Evolutionary conservation across 2,797 vertebrate genomes (phyloP), one percentile per base, ranked within the genome.

Genomic region (Coluber constrictor): DNA sequence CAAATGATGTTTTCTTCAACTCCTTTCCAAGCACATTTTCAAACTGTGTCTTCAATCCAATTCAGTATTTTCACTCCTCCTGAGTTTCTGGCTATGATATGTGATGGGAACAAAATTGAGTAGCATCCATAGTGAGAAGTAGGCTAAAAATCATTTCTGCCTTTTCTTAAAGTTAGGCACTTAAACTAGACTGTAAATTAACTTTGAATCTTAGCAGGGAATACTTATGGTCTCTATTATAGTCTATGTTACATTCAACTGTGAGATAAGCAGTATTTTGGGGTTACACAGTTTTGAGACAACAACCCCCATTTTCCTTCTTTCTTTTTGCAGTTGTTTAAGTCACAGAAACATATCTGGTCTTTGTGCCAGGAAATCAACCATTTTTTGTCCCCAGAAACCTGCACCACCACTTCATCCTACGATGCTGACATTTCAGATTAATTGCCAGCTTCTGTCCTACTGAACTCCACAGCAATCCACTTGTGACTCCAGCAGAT

Each of bases 401-500:
- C 23, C 87, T 90, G 47, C 60, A 3, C 74, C 87, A 86, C 87
- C 92, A 93, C 94, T 95, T 94, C 87, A 43, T 91, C 0, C 0
- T 94, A 93, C 2, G 89, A 88, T 1, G 93, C 83, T 95, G 95
- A 94, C 79, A 94, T 57, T 94, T 95, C 91, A 96, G 91, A 96
- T 96, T 96, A 95, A 96, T 96, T 95, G 92, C 57, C 0, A 59
- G 10, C 25, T 91, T 95, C 55, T 94, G n/a, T 93, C 70, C 89
- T 87, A 55, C 55, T 95, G 93, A 97, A 96, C 93, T 95, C 32
- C 92, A 59, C 88, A 94, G 61, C 54, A 93, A 94, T 51, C 10
- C 83, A 94, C 60, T 94, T 88, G 94, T 92, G 95, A 94, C 59
- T 95, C 12, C 54, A 93, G 37, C 87, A 95, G 88, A 96, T 94